These are phyloP conservation scores for Oxycera nigricornis DNA, from an alignment of 2,888 invertebrate genomes.

Conservation along the genomic window DNA sequence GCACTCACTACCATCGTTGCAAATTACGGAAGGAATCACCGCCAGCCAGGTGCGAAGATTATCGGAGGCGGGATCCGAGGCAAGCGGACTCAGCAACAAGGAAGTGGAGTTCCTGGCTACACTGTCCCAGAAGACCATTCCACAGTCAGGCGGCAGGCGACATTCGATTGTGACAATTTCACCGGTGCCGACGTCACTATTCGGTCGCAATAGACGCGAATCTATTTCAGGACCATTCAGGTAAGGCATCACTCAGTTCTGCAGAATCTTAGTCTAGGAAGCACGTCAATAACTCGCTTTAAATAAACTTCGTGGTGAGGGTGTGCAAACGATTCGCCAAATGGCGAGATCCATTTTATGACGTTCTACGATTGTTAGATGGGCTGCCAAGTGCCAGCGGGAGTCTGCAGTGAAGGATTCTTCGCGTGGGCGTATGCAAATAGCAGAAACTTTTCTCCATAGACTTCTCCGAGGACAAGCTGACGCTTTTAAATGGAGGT, in stretches of 20 bases:
- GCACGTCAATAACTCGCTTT: too few species aligned
- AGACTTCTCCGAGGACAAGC: too few species aligned
- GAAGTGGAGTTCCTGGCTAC: conserved; percentile 88
- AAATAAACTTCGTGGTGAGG: too few species aligned
- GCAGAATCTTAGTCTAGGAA: not conserved
- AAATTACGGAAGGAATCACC: conserved; percentile 84
- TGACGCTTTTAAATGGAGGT: too few species aligned
- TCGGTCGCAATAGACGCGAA: conserved; percentile 81
- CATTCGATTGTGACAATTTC: conserved; percentile 89
- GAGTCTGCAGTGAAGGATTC: too few species aligned
- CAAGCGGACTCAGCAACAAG: conserved; percentile 75
- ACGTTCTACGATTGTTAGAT: too few species aligned
- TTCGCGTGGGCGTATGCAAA: too few species aligned
- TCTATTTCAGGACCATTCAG: conserved; percentile 76
- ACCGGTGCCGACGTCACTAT: conserved; percentile 78
- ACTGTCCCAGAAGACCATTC: conserved; percentile 73
- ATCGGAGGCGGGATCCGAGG: conserved; percentile 79
- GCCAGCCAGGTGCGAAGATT: conserved; percentile 85
- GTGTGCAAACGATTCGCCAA: too few species aligned
- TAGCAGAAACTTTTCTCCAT: too few species aligned
- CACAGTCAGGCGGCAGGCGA: conserved; percentile 76
- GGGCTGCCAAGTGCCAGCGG: too few species aligned
- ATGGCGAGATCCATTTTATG: too few species aligned
- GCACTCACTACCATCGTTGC: conserved; percentile 83
- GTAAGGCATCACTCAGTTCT: conserved; percentile 50